Percentiles rank a stretch among this genome's conserved stretches.
phyloP scores from a whole-genome alignment of 2,888 invertebrate species.

The Plagodis pulveraria region DNA sequence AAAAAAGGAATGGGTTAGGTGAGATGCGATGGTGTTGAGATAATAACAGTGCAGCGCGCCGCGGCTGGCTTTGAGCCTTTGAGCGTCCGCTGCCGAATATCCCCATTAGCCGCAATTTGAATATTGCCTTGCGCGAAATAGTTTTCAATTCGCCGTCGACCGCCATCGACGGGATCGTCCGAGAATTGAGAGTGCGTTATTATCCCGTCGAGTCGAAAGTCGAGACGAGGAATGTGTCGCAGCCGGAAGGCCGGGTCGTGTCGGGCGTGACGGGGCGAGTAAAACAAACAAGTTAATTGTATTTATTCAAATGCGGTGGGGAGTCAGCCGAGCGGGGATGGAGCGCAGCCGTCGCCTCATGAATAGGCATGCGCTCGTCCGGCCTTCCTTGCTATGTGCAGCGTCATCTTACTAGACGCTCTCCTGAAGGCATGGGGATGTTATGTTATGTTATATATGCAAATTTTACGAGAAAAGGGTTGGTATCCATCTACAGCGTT shows the following conservation, averaged over 20 bases:
- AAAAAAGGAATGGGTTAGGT: constrained; percentile 80
- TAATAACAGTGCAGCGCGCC: constrained; percentile 80
- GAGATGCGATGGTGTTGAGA: constrained; percentile 83
- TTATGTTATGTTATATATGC: too few relatives aligned
- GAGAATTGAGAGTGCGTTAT: constrained; percentile 29
- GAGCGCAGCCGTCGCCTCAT: constrained; percentile 76
- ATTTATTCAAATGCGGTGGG: constrained; percentile 81
- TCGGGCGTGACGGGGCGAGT: constrained; percentile 66
- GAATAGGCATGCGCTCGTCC: constrained; percentile 63
- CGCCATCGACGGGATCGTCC: constrained; percentile 38
- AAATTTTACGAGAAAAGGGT: too few relatives aligned
- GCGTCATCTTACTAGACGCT: constrained; percentile 56
- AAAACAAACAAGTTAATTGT: constrained; percentile 85
- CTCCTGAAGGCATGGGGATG: constrained; percentile 24
- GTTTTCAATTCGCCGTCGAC: constrained; percentile 57
- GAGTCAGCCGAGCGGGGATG: constrained; percentile 48
- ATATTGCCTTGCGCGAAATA: constrained; percentile 65
- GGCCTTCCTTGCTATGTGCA: constrained; percentile 70
- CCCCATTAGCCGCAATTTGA: constrained; percentile 75
- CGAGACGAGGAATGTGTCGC: constrained; percentile 55
- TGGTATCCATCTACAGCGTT: too few relatives aligned
- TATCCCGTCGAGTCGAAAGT: constrained; percentile 15
- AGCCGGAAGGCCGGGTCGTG: constrained; percentile 61
- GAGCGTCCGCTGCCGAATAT: constrained; percentile 76
- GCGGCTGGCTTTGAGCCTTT: constrained; percentile 64